Conservation (phyloP, 2,113 vertebrate genomes). For the Nycticebus coucang region DNA sequence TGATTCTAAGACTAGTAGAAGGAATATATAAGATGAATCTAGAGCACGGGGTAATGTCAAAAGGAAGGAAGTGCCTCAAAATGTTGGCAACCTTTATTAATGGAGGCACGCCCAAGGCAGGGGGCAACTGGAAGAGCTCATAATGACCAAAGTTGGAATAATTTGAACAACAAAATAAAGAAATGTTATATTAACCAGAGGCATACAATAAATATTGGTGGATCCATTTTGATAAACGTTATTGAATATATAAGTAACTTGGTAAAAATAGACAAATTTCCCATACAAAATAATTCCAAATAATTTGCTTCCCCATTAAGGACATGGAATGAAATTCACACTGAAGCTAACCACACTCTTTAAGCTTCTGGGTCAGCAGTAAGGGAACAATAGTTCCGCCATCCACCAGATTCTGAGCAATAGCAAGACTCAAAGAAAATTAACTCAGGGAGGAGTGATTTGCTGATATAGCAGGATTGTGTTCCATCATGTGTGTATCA, state of each 20-base stretch:
- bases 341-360: not conserved
- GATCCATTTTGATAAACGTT: not conserved
- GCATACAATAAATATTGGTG: not conserved
- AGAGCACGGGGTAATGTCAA: not conserved
- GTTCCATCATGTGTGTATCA: not conserved
- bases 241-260: not conserved
- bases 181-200: not conserved
- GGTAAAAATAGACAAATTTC: not conserved
- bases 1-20: not conserved
- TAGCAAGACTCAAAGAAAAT: not conserved
- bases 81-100: not conserved
- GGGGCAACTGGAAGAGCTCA: not conserved
- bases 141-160: not conserved
- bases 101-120: rapidly evolving
- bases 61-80: not conserved
- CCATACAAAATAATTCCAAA: not conserved
- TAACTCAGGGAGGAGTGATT: not conserved
- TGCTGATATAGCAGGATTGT: not conserved
- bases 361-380: rapidly evolving
- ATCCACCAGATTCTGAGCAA: not conserved
- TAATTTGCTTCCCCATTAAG: not conserved
- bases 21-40: not conserved
- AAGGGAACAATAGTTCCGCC: not conserved
- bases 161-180: not conserved
- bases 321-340: not conserved